These are phyloP conservation scores for Thalassarche chlororhynchos DNA, from an alignment of 2,113 vertebrate genomes.

Conservation along the genomic window DNA sequence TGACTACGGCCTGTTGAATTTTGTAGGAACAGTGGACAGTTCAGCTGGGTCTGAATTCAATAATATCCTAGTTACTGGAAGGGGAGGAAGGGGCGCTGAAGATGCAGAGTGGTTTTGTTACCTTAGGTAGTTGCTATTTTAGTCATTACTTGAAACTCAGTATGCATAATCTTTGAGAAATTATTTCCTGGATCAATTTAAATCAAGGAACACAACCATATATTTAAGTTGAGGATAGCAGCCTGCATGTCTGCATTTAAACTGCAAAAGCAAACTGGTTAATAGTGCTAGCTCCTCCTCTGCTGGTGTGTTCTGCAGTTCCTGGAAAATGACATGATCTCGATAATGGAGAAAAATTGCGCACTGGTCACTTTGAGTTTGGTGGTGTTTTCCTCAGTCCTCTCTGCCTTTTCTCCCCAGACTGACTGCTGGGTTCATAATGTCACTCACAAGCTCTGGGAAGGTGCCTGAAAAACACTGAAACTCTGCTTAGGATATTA, in stretches of 20 bases:
- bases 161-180: not conserved
- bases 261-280: not conserved
- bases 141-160: not conserved
- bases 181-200: slow-evolving; percentile 33
- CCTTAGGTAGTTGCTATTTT: not conserved
- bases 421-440: not conserved
- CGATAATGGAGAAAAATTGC: not conserved
- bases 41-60: not conserved
- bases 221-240: not conserved
- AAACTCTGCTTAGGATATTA: not conserved
- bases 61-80: not conserved
- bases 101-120: not conserved
- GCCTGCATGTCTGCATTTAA: not conserved
- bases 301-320: not conserved
- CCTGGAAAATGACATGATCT: not conserved
- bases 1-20: not conserved
- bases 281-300: not conserved
- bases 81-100: not conserved
- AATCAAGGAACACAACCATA: not conserved
- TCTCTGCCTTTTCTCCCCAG: not conserved
- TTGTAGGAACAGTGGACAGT: not conserved
- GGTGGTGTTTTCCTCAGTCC: not conserved
- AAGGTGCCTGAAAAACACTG: not conserved
- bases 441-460: not conserved
- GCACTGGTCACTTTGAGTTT: not conserved